Evolutionary conservation across 2,888 invertebrate genomes (phyloP).

Genomic region (Pandemis heparana): DNA sequence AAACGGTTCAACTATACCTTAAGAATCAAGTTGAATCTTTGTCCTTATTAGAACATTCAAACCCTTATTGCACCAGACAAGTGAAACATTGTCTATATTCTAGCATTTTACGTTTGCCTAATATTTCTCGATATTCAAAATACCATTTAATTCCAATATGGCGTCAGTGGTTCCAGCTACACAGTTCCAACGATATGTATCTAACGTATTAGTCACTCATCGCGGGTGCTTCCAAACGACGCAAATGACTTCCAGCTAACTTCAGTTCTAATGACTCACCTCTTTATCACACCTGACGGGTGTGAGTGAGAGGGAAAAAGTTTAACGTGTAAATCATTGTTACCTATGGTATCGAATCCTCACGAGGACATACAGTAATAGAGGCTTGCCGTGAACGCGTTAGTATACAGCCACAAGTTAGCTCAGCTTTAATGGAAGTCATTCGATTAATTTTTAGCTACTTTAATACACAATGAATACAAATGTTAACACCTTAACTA

Average conservation of each 20-base stretch:
- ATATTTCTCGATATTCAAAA: neutral
- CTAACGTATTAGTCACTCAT: constrained; percentile 60
- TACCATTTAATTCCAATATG: neutral
- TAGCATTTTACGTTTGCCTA: too few relatives aligned
- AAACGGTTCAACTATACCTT: too few relatives aligned
- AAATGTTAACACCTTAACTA: constrained; percentile 51
- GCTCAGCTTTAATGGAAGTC: constrained; percentile 41
- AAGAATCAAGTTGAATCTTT: too few relatives aligned
- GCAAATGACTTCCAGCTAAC: constrained; percentile 42
- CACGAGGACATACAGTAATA: too few relatives aligned
- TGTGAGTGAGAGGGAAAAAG: neutral
- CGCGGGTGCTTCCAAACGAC: constrained; percentile 47
- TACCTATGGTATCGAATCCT: too few relatives aligned
- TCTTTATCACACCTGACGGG: neutral
- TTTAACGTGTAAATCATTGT: neutral
- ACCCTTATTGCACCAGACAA: too few relatives aligned
- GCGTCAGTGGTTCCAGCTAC: constrained; percentile 47
- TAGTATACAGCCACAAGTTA: constrained; percentile 14
- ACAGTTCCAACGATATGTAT: constrained; percentile 68
- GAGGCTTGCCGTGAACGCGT: neutral
- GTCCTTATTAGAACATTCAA: too few relatives aligned
- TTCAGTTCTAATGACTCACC: constrained; percentile 25
- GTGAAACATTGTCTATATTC: too few relatives aligned
- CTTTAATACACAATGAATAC: constrained; percentile 42
- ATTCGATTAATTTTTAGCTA: constrained; percentile 37